phyloP scores from a whole-genome alignment of 2,113 vertebrate species.

The Thalassoma bifasciatum region DNA sequence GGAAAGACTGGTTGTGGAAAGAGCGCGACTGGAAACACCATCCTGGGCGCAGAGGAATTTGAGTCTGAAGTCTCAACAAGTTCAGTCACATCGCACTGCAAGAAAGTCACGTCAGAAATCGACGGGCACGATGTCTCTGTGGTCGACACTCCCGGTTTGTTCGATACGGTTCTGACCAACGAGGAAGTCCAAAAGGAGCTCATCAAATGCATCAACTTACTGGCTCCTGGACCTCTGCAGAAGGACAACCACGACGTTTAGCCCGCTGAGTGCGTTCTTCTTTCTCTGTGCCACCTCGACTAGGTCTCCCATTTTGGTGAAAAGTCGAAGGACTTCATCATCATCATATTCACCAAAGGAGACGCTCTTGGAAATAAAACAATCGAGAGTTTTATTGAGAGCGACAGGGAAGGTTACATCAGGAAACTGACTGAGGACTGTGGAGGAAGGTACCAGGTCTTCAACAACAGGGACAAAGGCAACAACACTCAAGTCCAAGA shows the following conservation, averaged over 20 bases:
- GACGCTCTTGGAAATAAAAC: slow-evolving; percentile 36
- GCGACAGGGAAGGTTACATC: not conserved
- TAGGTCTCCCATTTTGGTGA: slow-evolving; percentile 68
- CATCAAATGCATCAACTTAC: too few species aligned
- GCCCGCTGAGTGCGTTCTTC: too few species aligned
- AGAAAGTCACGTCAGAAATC: slow-evolving; percentile 4
- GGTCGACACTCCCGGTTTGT: too few species aligned
- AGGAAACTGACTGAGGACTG: slow-evolving; percentile 5
- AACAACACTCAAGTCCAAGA: slow-evolving; percentile 58
- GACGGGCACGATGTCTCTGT: too few species aligned
- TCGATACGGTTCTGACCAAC: too few species aligned
- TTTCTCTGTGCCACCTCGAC: too few species aligned
- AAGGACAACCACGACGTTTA: too few species aligned
- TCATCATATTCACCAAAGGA: slow-evolving; percentile 63
- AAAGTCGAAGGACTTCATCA: slow-evolving; percentile 43
- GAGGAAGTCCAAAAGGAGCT: too few species aligned
- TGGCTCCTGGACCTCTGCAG: too few species aligned
- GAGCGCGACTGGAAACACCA: slow-evolving; percentile 52
- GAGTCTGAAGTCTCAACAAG: accelerated
- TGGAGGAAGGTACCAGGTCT: slow-evolving; percentile 46
- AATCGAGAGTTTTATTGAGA: slow-evolving; percentile 5
- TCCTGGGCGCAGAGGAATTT: slow-evolving; percentile 25
- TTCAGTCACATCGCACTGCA: slow-evolving; percentile 36
- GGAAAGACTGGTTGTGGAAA: slow-evolving; percentile 61
- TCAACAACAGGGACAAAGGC: slow-evolving; percentile 39